These are phyloP conservation scores for Anastrepha ludens DNA, from an alignment of 1,140 invertebrate species.

Conservation along the genomic window DNA sequence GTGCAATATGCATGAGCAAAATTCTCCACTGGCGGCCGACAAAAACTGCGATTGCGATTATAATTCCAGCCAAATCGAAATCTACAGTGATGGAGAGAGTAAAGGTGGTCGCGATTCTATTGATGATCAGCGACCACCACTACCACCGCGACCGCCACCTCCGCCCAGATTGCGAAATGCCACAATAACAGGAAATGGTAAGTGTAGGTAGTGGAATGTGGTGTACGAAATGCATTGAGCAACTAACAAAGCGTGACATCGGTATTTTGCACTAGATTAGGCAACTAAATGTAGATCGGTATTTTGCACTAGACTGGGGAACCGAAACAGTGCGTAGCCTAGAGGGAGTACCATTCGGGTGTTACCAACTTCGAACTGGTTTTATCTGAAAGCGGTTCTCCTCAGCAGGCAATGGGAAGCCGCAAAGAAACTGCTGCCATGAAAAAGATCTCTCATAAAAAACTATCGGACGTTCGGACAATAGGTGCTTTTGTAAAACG, in stretches of 20 bases:
- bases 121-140: conserved; percentile 67
- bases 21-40: conserved; percentile 50
- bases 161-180: conserved; percentile 65
- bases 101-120: conserved; percentile 31
- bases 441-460: too few relatives aligned
- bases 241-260: background rate
- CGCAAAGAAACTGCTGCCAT: too few relatives aligned
- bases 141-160: conserved; percentile 69
- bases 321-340: too few relatives aligned
- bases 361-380: too few relatives aligned
- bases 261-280: too few relatives aligned
- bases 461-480: too few relatives aligned
- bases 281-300: too few relatives aligned
- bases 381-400: too few relatives aligned
- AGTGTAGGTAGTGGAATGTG: conserved; percentile 53
- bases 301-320: too few relatives aligned
- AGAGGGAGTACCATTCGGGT: too few relatives aligned
- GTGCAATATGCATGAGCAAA: conserved; percentile 6
- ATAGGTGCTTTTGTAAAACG: too few relatives aligned
- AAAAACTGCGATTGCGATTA: conserved; percentile 61
- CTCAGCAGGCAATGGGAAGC: too few relatives aligned
- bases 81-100: conserved; percentile 59
- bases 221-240: background rate
- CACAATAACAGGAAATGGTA: conserved; percentile 65
- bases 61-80: conserved; percentile 63